Evolutionary conservation across 2,113 vertebrate genomes (phyloP), one percentile per base, ranked within the genome.

Genomic region (Leucopsar rothschildi): DNA sequence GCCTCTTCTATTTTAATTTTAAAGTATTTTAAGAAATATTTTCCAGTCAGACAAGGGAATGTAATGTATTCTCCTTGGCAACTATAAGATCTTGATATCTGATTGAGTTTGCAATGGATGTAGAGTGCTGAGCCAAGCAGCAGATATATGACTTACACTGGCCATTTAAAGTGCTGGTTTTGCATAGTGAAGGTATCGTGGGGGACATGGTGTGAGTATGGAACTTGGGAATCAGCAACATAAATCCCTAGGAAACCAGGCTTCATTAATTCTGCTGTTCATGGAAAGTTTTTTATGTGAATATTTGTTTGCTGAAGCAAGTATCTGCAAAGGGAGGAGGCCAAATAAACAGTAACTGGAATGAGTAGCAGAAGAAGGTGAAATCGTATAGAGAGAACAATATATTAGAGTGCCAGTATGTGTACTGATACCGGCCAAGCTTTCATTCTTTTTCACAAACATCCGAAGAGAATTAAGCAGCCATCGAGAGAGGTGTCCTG

Each of bases 111-210:
- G 53, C 50, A 65, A 33, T 25, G 33, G n/a, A 29, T 16, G 19
- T 53, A 31, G 31, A 39, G 39, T 68, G 31, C 64, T 91, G 59
- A 85, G 37, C n/a, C 59, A 68, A 81, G 49, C 18, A 65, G 40
- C 17, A 29, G 4, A 15, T 56, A 3, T 27, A 3, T 80, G 29
- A 24, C 15, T 64, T 50, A 42, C 37, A 53, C 0, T 49, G 42
- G 17, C 33, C 15, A 14, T 31, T 42, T 42, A 14, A 52, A 35
- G 37, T 50, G 4, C 14, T 56, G 45, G 29, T 14, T 84, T 84
- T 84, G 17, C 23, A 17, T 24, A 22, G 29, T 31, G 23, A 77
- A 57, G 17, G 1, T 63, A 10, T 52, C 0, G 0, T 37, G n/a
- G 37, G 19, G 18, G 14, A 24, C 16, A 12, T 5, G 7, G 24